These are phyloP conservation scores for Gallinago undulata DNA, from an alignment of 2,113 vertebrate genomes.

Conservation along the genomic window DNA sequence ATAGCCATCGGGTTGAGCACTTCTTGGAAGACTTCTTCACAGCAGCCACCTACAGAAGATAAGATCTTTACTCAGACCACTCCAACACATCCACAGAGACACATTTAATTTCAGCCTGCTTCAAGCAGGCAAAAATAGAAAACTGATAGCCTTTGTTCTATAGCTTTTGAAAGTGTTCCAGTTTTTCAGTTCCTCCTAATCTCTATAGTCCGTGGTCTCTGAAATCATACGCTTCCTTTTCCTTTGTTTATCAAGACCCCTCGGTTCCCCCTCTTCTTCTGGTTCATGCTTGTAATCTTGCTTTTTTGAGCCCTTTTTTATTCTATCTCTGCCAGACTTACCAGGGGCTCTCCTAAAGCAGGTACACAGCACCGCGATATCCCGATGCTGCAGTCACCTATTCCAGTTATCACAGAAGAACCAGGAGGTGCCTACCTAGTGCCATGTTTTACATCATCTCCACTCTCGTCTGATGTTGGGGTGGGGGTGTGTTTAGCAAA, in stretches of 20 bases:
- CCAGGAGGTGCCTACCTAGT: neutral
- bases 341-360: neutral
- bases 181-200: slow-evolving; percentile 29
- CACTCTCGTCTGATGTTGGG: no score
- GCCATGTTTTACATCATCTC: neutral
- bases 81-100: rapidly evolving
- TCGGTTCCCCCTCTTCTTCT: neutral
- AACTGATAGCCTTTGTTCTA: neutral
- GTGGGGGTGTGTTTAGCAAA: neutral
- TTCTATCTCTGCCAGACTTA: neutral
- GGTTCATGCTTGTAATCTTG: neutral
- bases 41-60: neutral
- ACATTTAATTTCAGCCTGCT: neutral
- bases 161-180: neutral
- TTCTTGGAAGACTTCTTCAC: neutral
- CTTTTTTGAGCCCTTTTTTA: neutral
- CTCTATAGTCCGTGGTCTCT: neutral
- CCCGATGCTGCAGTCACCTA: neutral
- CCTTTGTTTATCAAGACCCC: neutral
- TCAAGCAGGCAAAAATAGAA: neutral
- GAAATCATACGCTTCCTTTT: neutral
- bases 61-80: neutral
- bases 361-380: rapidly evolving
- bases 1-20: neutral
- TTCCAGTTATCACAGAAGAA: rapidly evolving